Evolutionary conservation across 2,888 invertebrate species (phyloP).

Genomic region (Acanthosoma haemorrhoidale): DNA sequence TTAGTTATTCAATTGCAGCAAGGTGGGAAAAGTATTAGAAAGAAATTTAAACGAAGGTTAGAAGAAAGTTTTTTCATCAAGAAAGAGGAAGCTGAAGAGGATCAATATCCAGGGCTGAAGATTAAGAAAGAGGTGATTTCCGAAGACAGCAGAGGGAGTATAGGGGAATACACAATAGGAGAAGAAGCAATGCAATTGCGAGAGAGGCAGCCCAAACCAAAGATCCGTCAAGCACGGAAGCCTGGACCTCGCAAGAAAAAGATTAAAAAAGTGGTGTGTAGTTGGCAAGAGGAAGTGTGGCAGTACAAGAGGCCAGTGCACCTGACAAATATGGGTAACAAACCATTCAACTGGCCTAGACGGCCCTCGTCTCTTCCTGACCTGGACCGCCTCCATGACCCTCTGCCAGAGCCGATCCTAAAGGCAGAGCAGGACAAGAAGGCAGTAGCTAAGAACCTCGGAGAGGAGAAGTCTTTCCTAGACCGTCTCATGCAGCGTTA

Average conservation of each 20-base stretch:
- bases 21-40: conserved; percentile 29
- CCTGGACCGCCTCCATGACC: conserved; percentile 31
- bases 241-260: conserved; percentile 22
- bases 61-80: conserved; percentile 18
- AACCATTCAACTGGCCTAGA: conserved; percentile 59
- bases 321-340: conserved; percentile 72
- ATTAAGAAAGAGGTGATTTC: conserved; percentile 9
- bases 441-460: conserved; percentile 43
- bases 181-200: conserved; percentile 16
- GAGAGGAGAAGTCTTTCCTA: conserved; percentile 52
- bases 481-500: conserved; percentile 63
- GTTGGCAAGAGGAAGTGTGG: conserved; percentile 79
- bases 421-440: conserved; percentile 27
- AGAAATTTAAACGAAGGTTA: conserved; percentile 1
- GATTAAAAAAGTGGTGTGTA: conserved; percentile 59
- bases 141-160: background rate
- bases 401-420: conserved; percentile 45
- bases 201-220: conserved; percentile 37
- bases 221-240: conserved; percentile 26
- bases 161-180: background rate
- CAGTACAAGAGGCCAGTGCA: conserved; percentile 74
- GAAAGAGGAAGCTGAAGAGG: background rate
- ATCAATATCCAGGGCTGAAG: conserved; percentile 33
- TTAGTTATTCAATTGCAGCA: conserved; percentile 35
- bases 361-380: conserved; percentile 46